phyloP scores from a whole-genome alignment of 2,113 vertebrate species.

The Leucosticte australis region DNA sequence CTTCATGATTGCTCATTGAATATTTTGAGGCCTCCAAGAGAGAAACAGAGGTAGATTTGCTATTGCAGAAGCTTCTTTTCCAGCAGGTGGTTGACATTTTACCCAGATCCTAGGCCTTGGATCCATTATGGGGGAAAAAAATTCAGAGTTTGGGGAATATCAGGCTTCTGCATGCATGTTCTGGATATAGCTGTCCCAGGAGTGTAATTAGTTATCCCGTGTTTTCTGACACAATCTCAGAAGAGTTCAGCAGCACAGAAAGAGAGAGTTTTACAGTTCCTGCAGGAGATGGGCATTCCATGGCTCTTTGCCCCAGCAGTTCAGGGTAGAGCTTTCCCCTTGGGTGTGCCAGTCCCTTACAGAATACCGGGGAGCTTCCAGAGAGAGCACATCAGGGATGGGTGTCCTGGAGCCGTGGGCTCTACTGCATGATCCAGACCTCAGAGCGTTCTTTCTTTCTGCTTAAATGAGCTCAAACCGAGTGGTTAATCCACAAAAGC shows the following conservation, averaged over 20 bases:
- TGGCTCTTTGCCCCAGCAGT: rapidly evolving
- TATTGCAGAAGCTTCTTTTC: neutral
- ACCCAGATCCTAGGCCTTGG: neutral
- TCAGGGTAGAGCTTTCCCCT: neutral
- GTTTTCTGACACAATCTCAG: neutral
- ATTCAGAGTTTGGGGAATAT: neutral
- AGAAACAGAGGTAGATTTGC: slow-evolving; percentile 32
- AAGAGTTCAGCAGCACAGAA: neutral
- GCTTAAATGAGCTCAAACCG: neutral
- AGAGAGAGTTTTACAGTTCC: neutral
- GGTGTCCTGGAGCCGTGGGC: neutral
- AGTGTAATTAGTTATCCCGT: neutral
- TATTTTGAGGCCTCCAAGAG: slow-evolving; percentile 41
- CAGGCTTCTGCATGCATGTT: neutral
- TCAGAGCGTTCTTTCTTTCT: neutral
- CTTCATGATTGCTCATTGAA: slow-evolving; percentile 45
- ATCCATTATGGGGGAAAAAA: neutral
- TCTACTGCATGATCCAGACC: neutral
- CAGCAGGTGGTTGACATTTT: neutral
- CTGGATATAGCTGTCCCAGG: neutral
- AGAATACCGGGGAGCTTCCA: neutral
- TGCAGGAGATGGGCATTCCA: neutral
- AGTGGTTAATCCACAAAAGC: neutral
- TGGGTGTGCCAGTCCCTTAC: neutral
- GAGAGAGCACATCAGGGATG: neutral